phyloP scores from a whole-genome alignment of 2,797 vertebrate genomes.

The Natrix natrix region DNA sequence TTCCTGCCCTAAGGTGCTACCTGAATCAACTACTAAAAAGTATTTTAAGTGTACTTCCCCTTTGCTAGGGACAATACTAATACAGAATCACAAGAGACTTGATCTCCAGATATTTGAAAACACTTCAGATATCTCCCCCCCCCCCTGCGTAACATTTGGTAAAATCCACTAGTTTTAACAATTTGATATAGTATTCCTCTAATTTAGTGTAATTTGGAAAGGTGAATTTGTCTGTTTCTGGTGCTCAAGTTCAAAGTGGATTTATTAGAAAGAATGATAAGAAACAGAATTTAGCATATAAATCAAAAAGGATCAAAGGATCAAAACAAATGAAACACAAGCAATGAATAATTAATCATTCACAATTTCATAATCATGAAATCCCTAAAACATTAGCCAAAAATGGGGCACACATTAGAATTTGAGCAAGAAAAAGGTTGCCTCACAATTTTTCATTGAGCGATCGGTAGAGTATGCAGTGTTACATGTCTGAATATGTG shows the following conservation, averaged over 20 bases:
- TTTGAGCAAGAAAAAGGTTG: neutral
- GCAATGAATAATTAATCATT: neutral
- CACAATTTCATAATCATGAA: neutral
- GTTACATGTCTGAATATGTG: neutral
- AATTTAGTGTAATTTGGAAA: neutral
- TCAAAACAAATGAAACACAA: neutral
- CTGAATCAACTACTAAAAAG: conserved; percentile 21
- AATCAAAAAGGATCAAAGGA: neutral
- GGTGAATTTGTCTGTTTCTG: neutral
- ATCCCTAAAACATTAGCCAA: neutral
- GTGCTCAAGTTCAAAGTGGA: neutral
- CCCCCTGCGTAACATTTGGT: neutral
- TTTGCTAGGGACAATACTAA: neutral
- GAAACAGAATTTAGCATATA: neutral
- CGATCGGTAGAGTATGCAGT: neutral
- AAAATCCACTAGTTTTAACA: neutral
- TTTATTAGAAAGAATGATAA: conserved; percentile 8
- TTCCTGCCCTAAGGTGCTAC: conserved; percentile 3
- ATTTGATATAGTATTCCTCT: neutral
- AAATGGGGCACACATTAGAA: too few relatives aligned
- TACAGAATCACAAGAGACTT: neutral
- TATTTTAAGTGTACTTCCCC: conserved; percentile 48
- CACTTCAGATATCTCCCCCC: neutral
- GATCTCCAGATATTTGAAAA: neutral
- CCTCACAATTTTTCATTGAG: neutral